These are phyloP conservation scores for Gortyna flavago DNA, from an alignment of 2,888 invertebrate genomes.

Conservation along the genomic window DNA sequence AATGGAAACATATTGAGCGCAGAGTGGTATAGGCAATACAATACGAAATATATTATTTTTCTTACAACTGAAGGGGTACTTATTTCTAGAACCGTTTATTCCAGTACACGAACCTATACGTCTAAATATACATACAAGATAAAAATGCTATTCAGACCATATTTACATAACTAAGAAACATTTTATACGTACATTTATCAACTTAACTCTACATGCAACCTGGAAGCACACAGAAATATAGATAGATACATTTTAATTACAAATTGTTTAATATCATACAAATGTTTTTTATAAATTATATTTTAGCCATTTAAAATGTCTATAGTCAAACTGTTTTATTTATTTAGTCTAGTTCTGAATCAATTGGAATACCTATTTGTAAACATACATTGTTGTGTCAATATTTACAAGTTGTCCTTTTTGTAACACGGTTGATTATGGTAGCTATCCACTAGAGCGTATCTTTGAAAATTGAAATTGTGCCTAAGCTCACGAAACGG, in stretches of 20 bases:
- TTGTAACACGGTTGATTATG: conserved; percentile 1
- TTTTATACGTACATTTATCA: conserved; percentile 66
- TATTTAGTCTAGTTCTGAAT: conserved; percentile 41
- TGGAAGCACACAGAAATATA: conserved; percentile 89
- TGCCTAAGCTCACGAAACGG: conserved; percentile 3
- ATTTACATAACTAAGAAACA: conserved; percentile 82
- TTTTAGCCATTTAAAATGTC: conserved; percentile 17
- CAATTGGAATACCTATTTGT: conserved; percentile 35
- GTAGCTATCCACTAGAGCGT: conserved; percentile 13
- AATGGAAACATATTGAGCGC: conserved; percentile 42
- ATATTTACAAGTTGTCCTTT: conserved; percentile 47
- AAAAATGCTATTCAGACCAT: conserved; percentile 85
- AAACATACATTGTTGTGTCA: conserved; percentile 16
- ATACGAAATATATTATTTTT: conserved; percentile 31
- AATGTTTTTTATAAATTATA: conserved; percentile 37
- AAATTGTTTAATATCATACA: conserved; percentile 59
- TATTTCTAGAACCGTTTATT: conserved; percentile 56
- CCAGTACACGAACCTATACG: conserved; percentile 64
- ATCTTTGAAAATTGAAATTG: conserved; percentile 5
- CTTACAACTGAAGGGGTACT: conserved; percentile 54
- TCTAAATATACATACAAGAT: conserved; percentile 78
- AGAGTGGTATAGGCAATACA: conserved; percentile 31
- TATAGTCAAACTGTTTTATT: conserved; percentile 34
- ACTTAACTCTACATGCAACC: conserved; percentile 80
- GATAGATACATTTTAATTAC: conserved; percentile 71